phyloP scores from a whole-genome alignment of 1,140 invertebrate species.

The Centruroides sculpturatus region DNA sequence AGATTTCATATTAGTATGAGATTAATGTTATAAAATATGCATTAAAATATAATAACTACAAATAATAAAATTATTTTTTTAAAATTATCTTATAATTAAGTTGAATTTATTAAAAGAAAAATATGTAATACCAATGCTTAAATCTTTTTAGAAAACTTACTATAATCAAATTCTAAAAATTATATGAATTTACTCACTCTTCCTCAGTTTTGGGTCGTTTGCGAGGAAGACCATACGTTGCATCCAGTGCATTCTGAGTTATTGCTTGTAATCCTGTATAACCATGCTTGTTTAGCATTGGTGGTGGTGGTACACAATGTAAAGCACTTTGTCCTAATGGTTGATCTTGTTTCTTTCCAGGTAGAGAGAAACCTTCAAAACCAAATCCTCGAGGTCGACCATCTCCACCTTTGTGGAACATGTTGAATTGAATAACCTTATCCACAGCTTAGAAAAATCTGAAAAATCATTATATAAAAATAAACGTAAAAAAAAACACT shows the following conservation, averaged over 20 bases:
- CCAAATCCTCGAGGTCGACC: constrained; percentile 40
- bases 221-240: constrained; percentile 56
- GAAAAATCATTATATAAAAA: too few relatives aligned
- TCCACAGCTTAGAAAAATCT: too few relatives aligned
- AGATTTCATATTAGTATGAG: too few relatives aligned
- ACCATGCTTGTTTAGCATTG: constrained; percentile 61
- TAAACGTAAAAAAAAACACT: too few relatives aligned
- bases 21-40: too few relatives aligned
- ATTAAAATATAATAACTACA: too few relatives aligned
- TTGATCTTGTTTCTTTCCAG: constrained; percentile 8
- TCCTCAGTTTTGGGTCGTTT: constrained; percentile 72
- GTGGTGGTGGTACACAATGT: constrained; percentile 47
- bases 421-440: neutral
- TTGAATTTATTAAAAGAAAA: too few relatives aligned
- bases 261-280: constrained; percentile 75
- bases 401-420: constrained; percentile 25
- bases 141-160: too few relatives aligned
- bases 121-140: too few relatives aligned
- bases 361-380: constrained; percentile 41
- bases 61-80: too few relatives aligned
- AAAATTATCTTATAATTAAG: too few relatives aligned
- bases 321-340: constrained; percentile 8
- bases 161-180: too few relatives aligned
- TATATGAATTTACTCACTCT: constrained; percentile 47
- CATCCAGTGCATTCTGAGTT: constrained; percentile 63